Base-by-base conservation (phyloP, 2,888 invertebrate species). In the Nowickia ferox region DNA sequence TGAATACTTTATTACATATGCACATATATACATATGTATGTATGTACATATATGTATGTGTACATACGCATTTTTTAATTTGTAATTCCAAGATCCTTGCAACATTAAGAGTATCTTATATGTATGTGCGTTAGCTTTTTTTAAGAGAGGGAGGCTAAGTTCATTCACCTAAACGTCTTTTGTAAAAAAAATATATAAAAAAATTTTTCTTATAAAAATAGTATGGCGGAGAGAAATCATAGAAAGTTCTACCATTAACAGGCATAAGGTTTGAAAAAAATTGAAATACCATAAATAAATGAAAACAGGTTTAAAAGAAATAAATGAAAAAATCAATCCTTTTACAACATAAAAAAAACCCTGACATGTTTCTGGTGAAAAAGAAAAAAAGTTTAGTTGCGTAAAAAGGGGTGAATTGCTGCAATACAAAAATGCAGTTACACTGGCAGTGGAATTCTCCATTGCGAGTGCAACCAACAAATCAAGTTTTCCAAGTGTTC, bases 321-420 rank as follows among this genome's bases (percentile, higher is more conserved):
- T 81, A 75, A 61, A 38, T 75, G 15, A 81, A 75, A 80, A 81
- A 81, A 81, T 81, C 81, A 81, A 81, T 81, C 75, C 61, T 81
- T 81, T 81, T 75, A 75, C 75, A 81, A 69, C 75, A 75, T 68
- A 81, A 81, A 80, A n/a, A 78, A 81, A 81, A 74, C 81, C 81
- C 81, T 81, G 81, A 81, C 75, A 81, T 81, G 75, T 81, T 81
- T 81, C 68, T 81, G 46, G 51, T 57, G 44, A 55, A 74, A 71
- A 71, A 63, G 53, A 78, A 51, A 78, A 22, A 72, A 80, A 80
- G 42, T 74, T 81, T 68, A 75, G 81, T 81, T 81, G 81, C 81
- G 81, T 81, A 75, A 81, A 81, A 68, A 81, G 68, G 81, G 81
- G 81, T 81, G 81, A 81, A 81, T 81, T 81, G 75, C 68, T 68